Evolutionary conservation across 2,888 invertebrate genomes (phyloP), one percentile per base, ranked within the genome.

Genomic region (Acleris literana): DNA sequence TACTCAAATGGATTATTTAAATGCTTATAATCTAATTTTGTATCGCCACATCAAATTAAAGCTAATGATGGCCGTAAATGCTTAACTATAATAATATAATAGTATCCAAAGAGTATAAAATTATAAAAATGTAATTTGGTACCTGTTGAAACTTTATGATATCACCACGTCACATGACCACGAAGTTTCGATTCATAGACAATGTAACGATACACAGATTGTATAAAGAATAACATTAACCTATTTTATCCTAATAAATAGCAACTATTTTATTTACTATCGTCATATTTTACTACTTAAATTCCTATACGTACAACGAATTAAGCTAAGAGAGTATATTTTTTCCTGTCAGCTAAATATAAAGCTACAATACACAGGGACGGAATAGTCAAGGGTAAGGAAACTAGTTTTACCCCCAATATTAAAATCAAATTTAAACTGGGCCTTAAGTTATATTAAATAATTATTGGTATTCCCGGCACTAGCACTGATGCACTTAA

Each of bases 41-140:
- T 66, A 61, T 61, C 64, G 64, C 66, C 66, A 66, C 59, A 67
- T 65, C 20, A 70, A 74, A 80, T 88, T 88, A 89, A 88, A 88
- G 84, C 87, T 88, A 85, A 81, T 76, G 79, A 88, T 87, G 88
- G 87, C 87, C 81, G 78, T 85, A 78, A 80, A 76, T 78, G 79
- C 76, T 76, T 77, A 76, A 48, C 29, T 61, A 61, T 55, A 63
- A 57, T 61, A 63, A n/a, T 59, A 63, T 52, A 43, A 43, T 33
- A 61, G 39, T 52, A 54, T 58, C 46, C 22, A 52, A 63, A 63
- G 57, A 67, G 52, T 70, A 64, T 65, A 39, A 63, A 53, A 49
- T 59, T 69, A 69, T 68, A 69, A 68, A 71, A 68, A 68, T 68
- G 68, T 66, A 64, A 63, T 70, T 68, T 68, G 58, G 52, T 66